Base-by-base conservation (phyloP, 2,888 invertebrate genomes). In the Dolichopus griseipennis region DNA sequence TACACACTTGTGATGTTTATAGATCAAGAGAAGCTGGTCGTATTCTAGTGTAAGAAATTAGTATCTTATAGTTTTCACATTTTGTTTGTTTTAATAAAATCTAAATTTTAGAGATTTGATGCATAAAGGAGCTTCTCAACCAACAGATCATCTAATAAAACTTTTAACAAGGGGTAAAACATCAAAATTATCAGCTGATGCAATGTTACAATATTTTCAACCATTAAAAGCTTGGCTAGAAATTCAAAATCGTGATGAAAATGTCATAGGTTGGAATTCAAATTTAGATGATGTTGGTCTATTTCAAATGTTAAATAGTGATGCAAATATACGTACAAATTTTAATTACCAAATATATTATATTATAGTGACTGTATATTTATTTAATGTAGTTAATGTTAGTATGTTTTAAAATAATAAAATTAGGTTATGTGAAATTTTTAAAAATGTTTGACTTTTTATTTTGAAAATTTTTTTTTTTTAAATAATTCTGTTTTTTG, bases 1-100 rank as follows among this genome's bases (percentile, higher is more conserved):
- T 94, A 66, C 89, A 94, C 75, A 88, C 87, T 61, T 95, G 94
- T 75, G 92, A 93, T 77, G 84, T 94, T 41, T 92, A 93, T 76
- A 82, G 90, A 75, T 92, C 91, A 52, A 83, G 89, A 70, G 90
- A 90, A 72, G 93, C 93, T 8, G 94, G 94, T 5, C 82, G 90
- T 69, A 78, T 90, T 64, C 80, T 93, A 66, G 86, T 87, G 93
- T 92, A 68, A 70, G 52, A 62, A n/a, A n/a, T n/a, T n/a, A n/a
- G 12, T 18, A 27, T 33, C 6, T 64, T 22, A 62, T 63, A 62
- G 34, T 34, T 3, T 12, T 27, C 27, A 27, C 27, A 27, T 27
- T 27, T 27, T 37, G 3, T 7, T 37, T 10, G 4, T 37, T 37
- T 7, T 18, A 52, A 22, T 10, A 62, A 12, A 21, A 21, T 62